Base-by-base conservation (phyloP, 2,797 vertebrate genomes). In the Esox lucius region DNA sequence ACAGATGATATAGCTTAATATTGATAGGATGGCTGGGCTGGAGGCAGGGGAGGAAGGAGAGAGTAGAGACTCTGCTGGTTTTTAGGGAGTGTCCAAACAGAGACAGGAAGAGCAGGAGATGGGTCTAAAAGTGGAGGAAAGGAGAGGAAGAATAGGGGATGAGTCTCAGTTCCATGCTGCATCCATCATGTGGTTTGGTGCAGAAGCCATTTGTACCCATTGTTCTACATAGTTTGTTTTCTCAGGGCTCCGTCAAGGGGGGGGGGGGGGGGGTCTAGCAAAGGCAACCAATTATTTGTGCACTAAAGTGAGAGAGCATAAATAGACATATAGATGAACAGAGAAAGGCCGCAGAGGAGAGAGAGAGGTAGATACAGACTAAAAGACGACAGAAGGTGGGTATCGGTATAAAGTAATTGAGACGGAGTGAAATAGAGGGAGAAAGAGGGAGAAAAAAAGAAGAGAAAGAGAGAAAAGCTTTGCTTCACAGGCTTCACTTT, bases 151-250 rank as follows among this genome's bases (percentile, higher is more conserved):
- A 64, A 59, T 59, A 28, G 67, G 76, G 83, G 87, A 89, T 88
- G 87, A 90, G 89, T 90, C 84, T 84, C 86, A 85, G 82, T 88
- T 79, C 83, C 72, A 22, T 83, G 80, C 87, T 84, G 89, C 88
- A 93, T 92, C 87, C 87, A 90, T 93, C 90, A 92, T 91, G 85
- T 81, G 85, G 88, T 91, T 90, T 92, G 91, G 89, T 90, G 89
- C 85, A 91, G 85, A 86, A 91, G 86, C 90, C 91, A 93, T 92
- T 92, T 93, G 89, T 90, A 91, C 87, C 89, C 87, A 91, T 91
- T 93, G 92, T 93, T 93, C 88, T 86, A 88, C 81, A 90, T 91
- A 91, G 92, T 93, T 91, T 92, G 91, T 92, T 92, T 92, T 90
- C 88, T 88, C 81, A 75, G 84, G 86, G 88, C 83, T 79, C 84